Base-by-base conservation (phyloP, 2,888 invertebrate genomes). In the Cephalotes varians region DNA sequence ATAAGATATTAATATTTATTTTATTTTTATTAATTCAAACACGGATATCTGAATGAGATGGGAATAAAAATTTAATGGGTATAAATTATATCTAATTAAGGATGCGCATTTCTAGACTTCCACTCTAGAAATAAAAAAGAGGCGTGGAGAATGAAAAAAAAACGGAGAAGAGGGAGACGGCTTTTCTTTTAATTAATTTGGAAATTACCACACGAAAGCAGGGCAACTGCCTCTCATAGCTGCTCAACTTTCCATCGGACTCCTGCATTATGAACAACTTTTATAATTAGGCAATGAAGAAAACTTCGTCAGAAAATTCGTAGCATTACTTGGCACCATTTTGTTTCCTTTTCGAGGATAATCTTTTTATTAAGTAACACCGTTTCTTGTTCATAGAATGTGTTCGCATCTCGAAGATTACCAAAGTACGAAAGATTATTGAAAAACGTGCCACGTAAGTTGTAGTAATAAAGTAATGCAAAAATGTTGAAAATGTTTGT, bases 101-200 rank as follows among this genome's bases (percentile, higher is more conserved):
- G 47, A 69, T 62, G 31, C 56, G 47, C 40, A 58, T 79, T 85
- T 67, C 47, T 47, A 51, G 67, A 62, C 64, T 80, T 54, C 15
- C 79, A 80, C 77, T 87, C 81, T n/a, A n/a, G n/a, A n/a, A n/a
- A 85, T 85, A 81, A 77, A 60, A 31, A 67, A 56, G 4, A 44
- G n/a, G 15, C 34, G 25, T 31, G 12, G 18, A 56, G 12, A 47
- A 56, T 25, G 31, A 49, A 47, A 56, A 51, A 18, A 81, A 83
- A 67, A 65, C 44, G 47, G 82, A 77, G 58, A 49, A 79, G 71
- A 18, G 60, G 58, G 77, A 69, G 65, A 65, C n/a, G 62, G 85
- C 87, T 86, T 88, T 88, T 91, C 89, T 91, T 91, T 90, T 88
- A 90, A 91, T 91, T 90, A 90, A 91, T 89, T 91, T 89, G 86